A percentile compares a stretch with the other conserved stretches of the same genome.
Evolutionary conservation across 2,888 invertebrate genomes (phyloP).

Genomic region (Lithodes maja): DNA sequence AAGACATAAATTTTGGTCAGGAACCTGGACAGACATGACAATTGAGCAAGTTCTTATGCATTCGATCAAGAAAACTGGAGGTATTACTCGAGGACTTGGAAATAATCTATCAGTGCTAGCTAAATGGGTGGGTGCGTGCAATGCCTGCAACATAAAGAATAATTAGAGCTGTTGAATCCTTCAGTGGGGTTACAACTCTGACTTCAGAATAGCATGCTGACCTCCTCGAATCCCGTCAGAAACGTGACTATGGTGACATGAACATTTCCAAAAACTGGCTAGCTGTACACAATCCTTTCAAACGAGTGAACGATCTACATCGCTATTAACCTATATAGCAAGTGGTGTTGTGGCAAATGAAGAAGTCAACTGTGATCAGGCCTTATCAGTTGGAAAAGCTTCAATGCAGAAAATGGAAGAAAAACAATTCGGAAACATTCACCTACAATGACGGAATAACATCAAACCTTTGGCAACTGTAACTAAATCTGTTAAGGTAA

Average conservation of each 20-base stretch:
- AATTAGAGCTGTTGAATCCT: constrained; percentile 3
- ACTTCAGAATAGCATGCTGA: constrained; percentile 17
- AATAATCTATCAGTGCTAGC: not conserved
- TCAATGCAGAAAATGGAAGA: constrained; percentile 25
- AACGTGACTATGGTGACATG: constrained; percentile 7
- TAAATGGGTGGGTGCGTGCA: not conserved
- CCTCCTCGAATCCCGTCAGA: constrained; percentile 2
- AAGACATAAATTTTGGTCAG: not conserved
- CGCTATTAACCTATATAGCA: constrained; percentile 14
- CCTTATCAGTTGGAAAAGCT: constrained; percentile 15
- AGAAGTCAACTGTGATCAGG: constrained; percentile 26
- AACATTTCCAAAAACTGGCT: constrained; percentile 13
- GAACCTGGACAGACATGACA: constrained; percentile 22
- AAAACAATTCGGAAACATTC: constrained; percentile 17
- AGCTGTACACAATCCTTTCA: constrained; percentile 34
- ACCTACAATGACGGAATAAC: constrained; percentile 18
- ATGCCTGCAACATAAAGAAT: not conserved
- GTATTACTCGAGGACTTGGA: constrained; percentile 24
- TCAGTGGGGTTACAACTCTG: constrained; percentile 7
- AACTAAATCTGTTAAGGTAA: constrained; percentile 6
- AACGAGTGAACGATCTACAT: constrained; percentile 2
- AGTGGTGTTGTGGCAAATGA: constrained; percentile 23
- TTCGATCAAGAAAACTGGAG: constrained; percentile 28
- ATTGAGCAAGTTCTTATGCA: constrained; percentile 32
- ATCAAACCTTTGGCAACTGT: constrained; percentile 19